Evolutionary conservation across 1,140 invertebrate species (phyloP).

Genomic region (Drosophila tani): DNA sequence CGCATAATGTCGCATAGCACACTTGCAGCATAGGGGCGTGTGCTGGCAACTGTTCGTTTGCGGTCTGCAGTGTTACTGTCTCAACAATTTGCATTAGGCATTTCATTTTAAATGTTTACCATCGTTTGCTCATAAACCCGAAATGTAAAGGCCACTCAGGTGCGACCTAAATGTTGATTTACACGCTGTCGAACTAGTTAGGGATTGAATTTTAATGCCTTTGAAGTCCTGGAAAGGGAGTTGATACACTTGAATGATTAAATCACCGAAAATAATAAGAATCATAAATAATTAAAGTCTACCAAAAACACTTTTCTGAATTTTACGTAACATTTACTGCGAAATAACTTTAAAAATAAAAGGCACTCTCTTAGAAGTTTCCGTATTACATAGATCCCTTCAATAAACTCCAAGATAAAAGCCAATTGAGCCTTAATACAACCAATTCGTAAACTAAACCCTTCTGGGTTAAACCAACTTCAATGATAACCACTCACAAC

Average conservation of each 20-base stretch:
- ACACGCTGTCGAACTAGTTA: conserved; percentile 8
- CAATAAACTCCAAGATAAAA: neutral
- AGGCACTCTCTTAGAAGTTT: neutral
- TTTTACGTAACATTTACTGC: neutral
- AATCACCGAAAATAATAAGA: no score
- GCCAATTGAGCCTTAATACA: no score
- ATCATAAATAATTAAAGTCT: neutral
- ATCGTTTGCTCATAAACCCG: conserved; percentile 59
- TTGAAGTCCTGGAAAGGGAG: neutral
- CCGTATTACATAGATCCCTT: neutral
- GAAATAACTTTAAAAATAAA: no score
- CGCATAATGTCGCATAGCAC: conserved; percentile 28
- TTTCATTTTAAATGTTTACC: conserved; percentile 80
- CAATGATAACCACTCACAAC: conserved; percentile 6
- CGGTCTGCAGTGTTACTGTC: conserved; percentile 35
- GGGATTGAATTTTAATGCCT: conserved; percentile 12
- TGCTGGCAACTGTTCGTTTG: conserved; percentile 33
- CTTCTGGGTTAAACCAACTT: neutral
- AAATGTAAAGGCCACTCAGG: conserved; percentile 68
- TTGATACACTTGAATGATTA: neutral
- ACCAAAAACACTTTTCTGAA: neutral
- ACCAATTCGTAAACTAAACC: neutral
- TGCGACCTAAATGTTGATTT: conserved; percentile 43
- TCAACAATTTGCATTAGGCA: conserved; percentile 78
- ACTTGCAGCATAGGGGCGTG: conserved; percentile 45